phyloP scores from a whole-genome alignment of 2,113 vertebrate species.

The Pardalotus punctatus region DNA sequence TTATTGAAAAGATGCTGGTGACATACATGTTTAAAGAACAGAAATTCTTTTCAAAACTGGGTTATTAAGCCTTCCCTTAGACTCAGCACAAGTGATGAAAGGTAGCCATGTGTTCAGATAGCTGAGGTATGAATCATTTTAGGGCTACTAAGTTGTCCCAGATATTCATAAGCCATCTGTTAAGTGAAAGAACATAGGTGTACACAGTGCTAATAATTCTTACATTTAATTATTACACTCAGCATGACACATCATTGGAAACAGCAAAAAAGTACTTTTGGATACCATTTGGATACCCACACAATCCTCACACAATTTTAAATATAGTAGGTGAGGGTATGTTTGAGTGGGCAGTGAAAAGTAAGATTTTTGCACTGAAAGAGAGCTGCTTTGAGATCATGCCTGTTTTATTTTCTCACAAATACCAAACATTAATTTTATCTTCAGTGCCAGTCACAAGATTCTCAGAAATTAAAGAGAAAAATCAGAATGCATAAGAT shows the following conservation, averaged over 20 bases:
- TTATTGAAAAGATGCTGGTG: background rate
- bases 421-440: background rate
- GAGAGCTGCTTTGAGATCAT: background rate
- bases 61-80: slow-evolving; percentile 16
- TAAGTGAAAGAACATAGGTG: slow-evolving; percentile 12
- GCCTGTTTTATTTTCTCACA: background rate
- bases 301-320: background rate
- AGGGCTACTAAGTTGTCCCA: slow-evolving; percentile 1
- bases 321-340: background rate
- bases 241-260: background rate
- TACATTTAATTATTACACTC: background rate
- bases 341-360: background rate
- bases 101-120: slow-evolving; percentile 48
- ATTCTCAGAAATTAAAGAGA: background rate
- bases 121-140: slow-evolving; percentile 36
- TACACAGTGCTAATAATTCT: background rate
- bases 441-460: background rate
- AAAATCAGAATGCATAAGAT: background rate
- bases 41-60: background rate
- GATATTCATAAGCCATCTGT: slow-evolving; percentile 60
- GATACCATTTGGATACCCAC: background rate
- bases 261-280: background rate
- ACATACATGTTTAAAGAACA: background rate
- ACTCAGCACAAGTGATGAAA: slow-evolving; percentile 21
- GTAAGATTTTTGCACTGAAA: background rate